Percentiles rank a stretch among this genome's conserved stretches.
Evolutionary conservation across 2,113 vertebrate species (phyloP).

Genomic region (Tachysurus fulvidraco): DNA sequence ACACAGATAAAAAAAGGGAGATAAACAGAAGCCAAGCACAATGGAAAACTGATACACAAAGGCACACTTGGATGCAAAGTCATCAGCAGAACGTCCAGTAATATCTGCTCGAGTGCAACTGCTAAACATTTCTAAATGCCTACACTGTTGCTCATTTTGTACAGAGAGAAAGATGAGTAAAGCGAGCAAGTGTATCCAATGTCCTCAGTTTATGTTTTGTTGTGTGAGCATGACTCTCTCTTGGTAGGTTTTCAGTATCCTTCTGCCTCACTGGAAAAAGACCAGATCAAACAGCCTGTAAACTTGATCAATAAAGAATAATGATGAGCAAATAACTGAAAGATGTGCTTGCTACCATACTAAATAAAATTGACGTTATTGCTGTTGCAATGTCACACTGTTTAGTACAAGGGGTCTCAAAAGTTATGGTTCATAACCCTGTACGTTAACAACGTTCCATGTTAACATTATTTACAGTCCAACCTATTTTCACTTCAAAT

Average conservation of each 20-base stretch:
- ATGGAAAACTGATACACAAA: slow-evolving; percentile 25
- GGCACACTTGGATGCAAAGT: background rate
- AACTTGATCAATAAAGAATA: background rate
- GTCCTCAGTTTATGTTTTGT: background rate
- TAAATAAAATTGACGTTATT: background rate
- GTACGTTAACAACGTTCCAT: background rate
- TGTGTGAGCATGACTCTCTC: background rate
- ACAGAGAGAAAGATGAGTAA: slow-evolving; percentile 8
- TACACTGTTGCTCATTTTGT: background rate
- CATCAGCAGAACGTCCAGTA: slow-evolving; percentile 22
- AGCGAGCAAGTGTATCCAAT: background rate
- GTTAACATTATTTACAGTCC: background rate
- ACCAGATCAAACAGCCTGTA: background rate
- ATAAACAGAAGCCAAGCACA: slow-evolving; percentile 33
- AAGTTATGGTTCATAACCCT: background rate
- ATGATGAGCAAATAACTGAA: background rate
- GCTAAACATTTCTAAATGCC: slow-evolving; percentile 1
- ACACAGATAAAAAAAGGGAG: slow-evolving; percentile 38
- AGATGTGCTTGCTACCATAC: background rate
- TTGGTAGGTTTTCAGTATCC: background rate
- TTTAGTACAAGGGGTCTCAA: background rate
- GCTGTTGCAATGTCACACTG: background rate
- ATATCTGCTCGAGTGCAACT: slow-evolving; percentile 17
- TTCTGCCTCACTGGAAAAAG: background rate
- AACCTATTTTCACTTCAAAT: background rate